Evolutionary conservation across 2,113 vertebrate genomes (phyloP).

Genomic region (Ardeotis arabs): DNA sequence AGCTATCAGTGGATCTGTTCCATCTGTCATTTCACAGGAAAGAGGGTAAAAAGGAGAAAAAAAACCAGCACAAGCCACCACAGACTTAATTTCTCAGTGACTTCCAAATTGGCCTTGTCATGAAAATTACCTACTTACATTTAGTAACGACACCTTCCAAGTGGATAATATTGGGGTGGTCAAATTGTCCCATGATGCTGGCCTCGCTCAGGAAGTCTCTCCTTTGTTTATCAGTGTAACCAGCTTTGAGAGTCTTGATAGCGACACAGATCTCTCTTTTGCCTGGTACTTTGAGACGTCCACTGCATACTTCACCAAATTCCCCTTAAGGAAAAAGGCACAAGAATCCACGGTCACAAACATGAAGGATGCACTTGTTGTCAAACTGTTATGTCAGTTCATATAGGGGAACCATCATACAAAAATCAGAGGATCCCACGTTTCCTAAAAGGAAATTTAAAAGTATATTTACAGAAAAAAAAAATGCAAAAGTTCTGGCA

Average conservation of each 20-base stretch:
- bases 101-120: slow-evolving; percentile 53
- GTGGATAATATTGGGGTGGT: slow-evolving; percentile 98
- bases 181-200: slow-evolving; percentile 99
- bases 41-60: slow-evolving; percentile 20
- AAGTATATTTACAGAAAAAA: neutral
- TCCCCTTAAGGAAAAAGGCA: slow-evolving; percentile 80
- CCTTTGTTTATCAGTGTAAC: slow-evolving; percentile 96
- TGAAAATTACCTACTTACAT: slow-evolving; percentile 82
- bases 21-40: slow-evolving; percentile 86
- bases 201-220: slow-evolving; percentile 97
- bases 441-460: neutral
- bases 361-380: neutral
- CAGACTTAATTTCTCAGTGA: slow-evolving; percentile 68
- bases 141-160: slow-evolving; percentile 98
- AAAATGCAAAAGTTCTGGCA: slow-evolving; percentile 30
- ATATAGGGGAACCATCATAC: neutral
- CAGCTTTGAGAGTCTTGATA: slow-evolving; percentile 97
- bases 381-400: neutral
- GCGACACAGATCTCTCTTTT: slow-evolving; percentile 98
- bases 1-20: slow-evolving; percentile 80
- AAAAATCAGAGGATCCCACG: neutral
- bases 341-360: neutral
- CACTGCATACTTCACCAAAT: slow-evolving; percentile 96
- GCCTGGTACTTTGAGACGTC: slow-evolving; percentile 94
- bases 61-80: neutral